These are phyloP conservation scores for Sitophilus oryzae DNA, from an alignment of 1,140 invertebrate genomes.

Conservation along the genomic window DNA sequence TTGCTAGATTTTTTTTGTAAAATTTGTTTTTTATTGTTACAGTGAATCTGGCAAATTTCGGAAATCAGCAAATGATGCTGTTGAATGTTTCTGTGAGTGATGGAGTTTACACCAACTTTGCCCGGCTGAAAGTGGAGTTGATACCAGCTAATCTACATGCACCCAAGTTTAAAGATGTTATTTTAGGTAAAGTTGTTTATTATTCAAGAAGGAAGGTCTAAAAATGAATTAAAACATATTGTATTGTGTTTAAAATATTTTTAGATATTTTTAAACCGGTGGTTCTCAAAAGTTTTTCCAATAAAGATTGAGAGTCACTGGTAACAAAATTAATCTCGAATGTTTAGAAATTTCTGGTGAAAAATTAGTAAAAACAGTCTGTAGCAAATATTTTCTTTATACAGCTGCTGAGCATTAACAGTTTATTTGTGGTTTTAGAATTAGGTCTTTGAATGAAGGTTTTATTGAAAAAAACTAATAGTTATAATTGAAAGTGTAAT, in stretches of 20 bases:
- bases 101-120: conserved; percentile 82
- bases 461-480: neutral
- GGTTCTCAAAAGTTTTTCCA: too few relatives aligned
- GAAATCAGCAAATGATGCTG: conserved; percentile 55
- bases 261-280: too few relatives aligned
- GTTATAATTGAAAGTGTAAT: neutral
- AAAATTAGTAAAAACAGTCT: too few relatives aligned
- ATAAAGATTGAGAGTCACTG: too few relatives aligned
- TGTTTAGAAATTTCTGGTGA: too few relatives aligned
- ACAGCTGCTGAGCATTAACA: neutral
- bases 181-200: conserved; percentile 32
- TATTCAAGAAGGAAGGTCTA: neutral
- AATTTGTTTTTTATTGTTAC: conserved; percentile 1
- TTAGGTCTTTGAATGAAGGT: too few relatives aligned
- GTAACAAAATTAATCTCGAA: too few relatives aligned
- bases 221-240: too few relatives aligned
- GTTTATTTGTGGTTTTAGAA: too few relatives aligned
- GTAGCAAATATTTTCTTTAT: too few relatives aligned
- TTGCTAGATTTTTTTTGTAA: too few relatives aligned
- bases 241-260: too few relatives aligned
- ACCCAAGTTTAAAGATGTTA: conserved; percentile 68
- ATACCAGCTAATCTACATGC: conserved; percentile 72
- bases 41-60: conserved; percentile 58
- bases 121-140: conserved; percentile 72
- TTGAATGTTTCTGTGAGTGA: conserved; percentile 89